Evolutionary conservation across 2,888 invertebrate species (phyloP).

Genomic region (Drepana falcataria): DNA sequence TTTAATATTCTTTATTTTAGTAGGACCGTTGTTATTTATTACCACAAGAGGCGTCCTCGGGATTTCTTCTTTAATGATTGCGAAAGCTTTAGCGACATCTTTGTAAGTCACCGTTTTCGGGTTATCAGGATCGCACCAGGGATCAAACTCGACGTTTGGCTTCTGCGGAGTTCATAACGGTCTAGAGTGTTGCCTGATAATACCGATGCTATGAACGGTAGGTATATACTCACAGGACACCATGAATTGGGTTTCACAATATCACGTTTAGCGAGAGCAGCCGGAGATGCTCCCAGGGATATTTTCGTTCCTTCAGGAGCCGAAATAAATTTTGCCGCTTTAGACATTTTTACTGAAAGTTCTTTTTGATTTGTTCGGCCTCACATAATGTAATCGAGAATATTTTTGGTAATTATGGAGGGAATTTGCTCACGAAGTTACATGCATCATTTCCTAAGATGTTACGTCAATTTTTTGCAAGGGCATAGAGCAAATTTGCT

Average conservation of each 20-base stretch:
- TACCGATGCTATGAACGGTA: too few species aligned
- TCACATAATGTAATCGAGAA: too few species aligned
- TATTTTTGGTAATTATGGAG: too few species aligned
- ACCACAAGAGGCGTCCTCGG: constrained; percentile 37
- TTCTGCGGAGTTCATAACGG: constrained; percentile 19
- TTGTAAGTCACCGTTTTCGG: constrained; percentile 65
- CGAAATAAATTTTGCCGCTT: constrained; percentile 1
- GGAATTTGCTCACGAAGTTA: too few species aligned
- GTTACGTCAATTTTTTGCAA: too few species aligned
- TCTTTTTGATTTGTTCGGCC: not conserved
- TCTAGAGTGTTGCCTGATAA: not conserved
- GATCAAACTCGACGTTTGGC: constrained; percentile 33
- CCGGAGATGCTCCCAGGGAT: constrained; percentile 39
- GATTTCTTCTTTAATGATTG: constrained; percentile 76
- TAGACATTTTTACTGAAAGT: not conserved
- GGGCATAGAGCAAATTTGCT: too few species aligned
- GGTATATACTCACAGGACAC: constrained; percentile 31
- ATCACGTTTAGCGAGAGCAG: constrained; percentile 35
- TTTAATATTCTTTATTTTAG: too few species aligned
- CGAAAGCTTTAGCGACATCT: constrained; percentile 80
- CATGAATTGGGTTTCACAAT: constrained; percentile 21
- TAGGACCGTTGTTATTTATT: constrained; percentile 6
- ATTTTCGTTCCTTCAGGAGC: constrained; percentile 7
- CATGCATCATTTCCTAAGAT: too few species aligned
- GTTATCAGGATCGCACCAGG: constrained; percentile 38